phyloP scores from a whole-genome alignment of 2,113 vertebrate genomes.

The Edolisoma coerulescens region DNA sequence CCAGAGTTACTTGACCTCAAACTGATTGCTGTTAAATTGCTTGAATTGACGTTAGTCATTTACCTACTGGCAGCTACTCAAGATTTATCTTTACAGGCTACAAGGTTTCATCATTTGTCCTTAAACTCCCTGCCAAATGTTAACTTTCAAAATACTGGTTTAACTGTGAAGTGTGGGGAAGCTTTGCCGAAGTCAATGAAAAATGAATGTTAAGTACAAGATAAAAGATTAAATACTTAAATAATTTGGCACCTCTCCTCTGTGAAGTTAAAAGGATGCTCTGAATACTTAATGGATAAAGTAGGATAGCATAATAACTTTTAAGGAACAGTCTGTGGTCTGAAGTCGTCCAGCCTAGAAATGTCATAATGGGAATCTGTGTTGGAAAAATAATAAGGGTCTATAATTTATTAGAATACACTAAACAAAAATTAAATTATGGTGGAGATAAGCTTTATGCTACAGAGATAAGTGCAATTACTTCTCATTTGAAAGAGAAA shows the following conservation, averaged over 20 bases:
- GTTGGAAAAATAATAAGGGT: slow-evolving; percentile 42
- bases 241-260: slow-evolving; percentile 44
- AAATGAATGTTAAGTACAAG: neutral
- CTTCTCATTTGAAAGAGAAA: slow-evolving; percentile 67
- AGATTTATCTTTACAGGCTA: slow-evolving; percentile 61
- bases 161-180: slow-evolving; percentile 44
- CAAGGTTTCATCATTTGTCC: slow-evolving; percentile 63
- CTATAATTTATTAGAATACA: slow-evolving; percentile 59
- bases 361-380: slow-evolving; percentile 49
- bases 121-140: slow-evolving; percentile 37
- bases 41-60: slow-evolving; percentile 62
- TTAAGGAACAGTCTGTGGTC: slow-evolving; percentile 28
- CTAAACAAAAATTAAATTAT: slow-evolving; percentile 64
- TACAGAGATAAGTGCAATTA: slow-evolving; percentile 71
- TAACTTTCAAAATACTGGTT: slow-evolving; percentile 63
- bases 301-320: slow-evolving; percentile 31
- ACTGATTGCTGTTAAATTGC: slow-evolving; percentile 61
- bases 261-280: slow-evolving; percentile 51
- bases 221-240: slow-evolving; percentile 55
- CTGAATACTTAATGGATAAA: slow-evolving; percentile 43
- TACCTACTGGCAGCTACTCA: slow-evolving; percentile 62
- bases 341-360: slow-evolving; percentile 30
- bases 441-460: slow-evolving; percentile 57
- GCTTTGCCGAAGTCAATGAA: slow-evolving; percentile 31
- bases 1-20: slow-evolving; percentile 51